Conservation (phyloP, 2,113 vertebrate species). For the Paramormyrops kingsleyae region DNA sequence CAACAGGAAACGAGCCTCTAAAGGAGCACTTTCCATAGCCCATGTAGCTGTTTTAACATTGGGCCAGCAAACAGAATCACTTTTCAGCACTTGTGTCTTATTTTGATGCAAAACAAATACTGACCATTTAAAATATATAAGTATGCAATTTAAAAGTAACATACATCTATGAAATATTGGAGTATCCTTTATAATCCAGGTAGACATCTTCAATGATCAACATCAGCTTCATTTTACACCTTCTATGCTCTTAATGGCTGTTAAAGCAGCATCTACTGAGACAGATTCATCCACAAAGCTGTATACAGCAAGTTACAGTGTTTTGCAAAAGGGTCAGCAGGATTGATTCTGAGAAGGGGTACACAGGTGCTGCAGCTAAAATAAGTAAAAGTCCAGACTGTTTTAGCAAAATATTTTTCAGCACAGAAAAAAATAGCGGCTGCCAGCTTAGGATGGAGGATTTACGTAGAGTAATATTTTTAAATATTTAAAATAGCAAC, state of each 20-base stretch:
- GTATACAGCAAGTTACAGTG: constrained; percentile 6
- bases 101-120: not conserved
- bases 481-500: not conserved
- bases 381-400: not conserved
- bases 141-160: not conserved
- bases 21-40: not conserved
- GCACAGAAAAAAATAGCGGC: not conserved
- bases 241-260: not conserved
- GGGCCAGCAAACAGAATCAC: not conserved
- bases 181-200: not conserved
- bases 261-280: not conserved
- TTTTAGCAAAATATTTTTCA: not conserved
- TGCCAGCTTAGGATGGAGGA: not conserved
- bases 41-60: not conserved
- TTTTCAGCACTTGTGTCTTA: not conserved
- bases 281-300: not conserved
- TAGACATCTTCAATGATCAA: not conserved
- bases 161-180: not conserved
- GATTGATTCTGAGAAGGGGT: not conserved
- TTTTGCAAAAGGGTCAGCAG: not conserved
- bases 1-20: not conserved
- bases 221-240: not conserved
- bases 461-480: not conserved
- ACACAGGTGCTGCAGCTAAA: not conserved
- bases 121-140: not conserved